Evolutionary conservation across 1,140 invertebrate genomes (phyloP).

Genomic region (Brachionus calyciflorus): DNA sequence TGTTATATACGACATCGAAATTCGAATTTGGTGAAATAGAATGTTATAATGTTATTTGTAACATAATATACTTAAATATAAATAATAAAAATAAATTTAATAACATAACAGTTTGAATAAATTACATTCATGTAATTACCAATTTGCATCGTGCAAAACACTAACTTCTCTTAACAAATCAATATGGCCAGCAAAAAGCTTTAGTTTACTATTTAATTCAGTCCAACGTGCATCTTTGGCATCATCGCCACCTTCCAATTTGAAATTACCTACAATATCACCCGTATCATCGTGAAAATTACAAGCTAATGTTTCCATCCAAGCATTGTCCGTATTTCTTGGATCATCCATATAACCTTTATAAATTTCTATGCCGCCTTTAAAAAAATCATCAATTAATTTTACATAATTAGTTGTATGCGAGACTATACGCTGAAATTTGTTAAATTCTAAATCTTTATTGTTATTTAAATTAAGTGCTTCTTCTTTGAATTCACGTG

Average conservation of each 20-base stretch:
- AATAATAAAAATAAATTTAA: too few relatives aligned
- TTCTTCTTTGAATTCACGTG: slow-evolving; percentile 85
- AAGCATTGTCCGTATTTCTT: slow-evolving; percentile 61
- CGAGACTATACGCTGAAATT: slow-evolving; percentile 10
- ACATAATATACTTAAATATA: too few relatives aligned
- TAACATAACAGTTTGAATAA: too few relatives aligned
- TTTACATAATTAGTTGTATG: neutral
- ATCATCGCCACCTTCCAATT: slow-evolving; percentile 45
- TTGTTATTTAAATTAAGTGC: slow-evolving; percentile 63
- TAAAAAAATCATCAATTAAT: slow-evolving; percentile 17
- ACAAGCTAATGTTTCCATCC: slow-evolving; percentile 58
- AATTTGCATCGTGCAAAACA: neutral
- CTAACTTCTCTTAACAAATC: slow-evolving; percentile 26
- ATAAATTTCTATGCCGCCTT: slow-evolving; percentile 36
- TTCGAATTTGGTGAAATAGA: too few relatives aligned
- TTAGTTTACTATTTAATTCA: neutral
- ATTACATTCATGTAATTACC: neutral
- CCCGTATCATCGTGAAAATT: slow-evolving; percentile 47
- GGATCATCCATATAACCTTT: slow-evolving; percentile 59
- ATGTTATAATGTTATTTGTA: too few relatives aligned
- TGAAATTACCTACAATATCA: neutral
- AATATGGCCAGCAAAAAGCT: slow-evolving; percentile 37
- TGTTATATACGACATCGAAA: too few relatives aligned
- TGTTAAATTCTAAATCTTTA: slow-evolving; percentile 47
- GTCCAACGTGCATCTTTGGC: slow-evolving; percentile 42